These are phyloP conservation scores for Dioctria linearis DNA, from an alignment of 2,888 invertebrate genomes.

Conservation along the genomic window DNA sequence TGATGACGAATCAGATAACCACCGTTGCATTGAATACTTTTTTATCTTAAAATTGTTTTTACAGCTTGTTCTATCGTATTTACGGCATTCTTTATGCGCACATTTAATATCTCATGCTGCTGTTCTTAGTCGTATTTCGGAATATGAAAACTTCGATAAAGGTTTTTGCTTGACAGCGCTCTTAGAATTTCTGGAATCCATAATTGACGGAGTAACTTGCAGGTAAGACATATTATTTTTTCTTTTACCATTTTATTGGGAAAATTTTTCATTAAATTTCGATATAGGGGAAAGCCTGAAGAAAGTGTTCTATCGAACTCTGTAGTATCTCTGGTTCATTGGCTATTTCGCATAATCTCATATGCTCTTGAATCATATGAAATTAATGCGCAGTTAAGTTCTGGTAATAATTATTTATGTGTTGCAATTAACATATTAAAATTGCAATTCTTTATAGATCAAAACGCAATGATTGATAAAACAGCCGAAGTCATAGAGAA, in stretches of 20 bases:
- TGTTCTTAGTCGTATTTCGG: conserved; percentile 88
- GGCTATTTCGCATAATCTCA: conserved; percentile 84
- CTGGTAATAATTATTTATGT: conserved; percentile 27
- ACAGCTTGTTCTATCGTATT: conserved; percentile 89
- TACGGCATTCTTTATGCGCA: conserved; percentile 92
- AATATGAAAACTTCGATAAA: conserved; percentile 89
- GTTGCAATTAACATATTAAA: neutral
- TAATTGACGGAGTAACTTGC: conserved; percentile 75
- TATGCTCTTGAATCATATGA: conserved; percentile 66
- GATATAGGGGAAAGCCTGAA: conserved; percentile 84
- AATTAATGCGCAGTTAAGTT: conserved; percentile 64
- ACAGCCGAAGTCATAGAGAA: conserved; percentile 79
- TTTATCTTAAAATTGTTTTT: conserved; percentile 9
- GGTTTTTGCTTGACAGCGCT: conserved; percentile 90
- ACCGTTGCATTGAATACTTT: neutral
- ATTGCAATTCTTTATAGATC: conserved; percentile 61
- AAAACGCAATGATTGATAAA: conserved; percentile 79
- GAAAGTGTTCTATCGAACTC: conserved; percentile 88
- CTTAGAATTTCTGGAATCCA: conserved; percentile 86
- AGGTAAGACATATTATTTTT: conserved; percentile 62
- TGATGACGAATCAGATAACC: neutral
- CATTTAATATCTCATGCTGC: conserved; percentile 94
- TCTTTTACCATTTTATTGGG: neutral
- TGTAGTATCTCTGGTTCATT: conserved; percentile 85
- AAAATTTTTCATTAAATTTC: conserved; percentile 21